phyloP scores from a whole-genome alignment of 2,797 vertebrate genomes.

The Caiman crocodilus region DNA sequence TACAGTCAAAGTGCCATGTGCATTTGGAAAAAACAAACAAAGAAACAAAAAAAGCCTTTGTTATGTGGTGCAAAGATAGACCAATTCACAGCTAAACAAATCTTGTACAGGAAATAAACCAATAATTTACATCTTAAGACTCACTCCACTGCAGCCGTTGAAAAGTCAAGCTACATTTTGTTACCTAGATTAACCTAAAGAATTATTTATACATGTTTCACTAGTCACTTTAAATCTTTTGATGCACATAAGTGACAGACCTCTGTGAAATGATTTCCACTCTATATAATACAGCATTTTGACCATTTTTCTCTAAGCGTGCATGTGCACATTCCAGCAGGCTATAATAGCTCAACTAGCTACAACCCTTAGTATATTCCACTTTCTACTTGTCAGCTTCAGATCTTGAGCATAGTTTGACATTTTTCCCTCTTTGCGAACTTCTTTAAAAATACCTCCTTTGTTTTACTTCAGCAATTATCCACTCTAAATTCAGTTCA shows the following conservation, averaged over 20 bases:
- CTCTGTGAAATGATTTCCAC: background rate
- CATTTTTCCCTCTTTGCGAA: background rate
- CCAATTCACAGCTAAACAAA: background rate
- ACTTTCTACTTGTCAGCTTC: constrained; percentile 23
- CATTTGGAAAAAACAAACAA: background rate
- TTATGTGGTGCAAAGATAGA: background rate
- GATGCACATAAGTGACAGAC: background rate
- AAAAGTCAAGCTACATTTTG: background rate
- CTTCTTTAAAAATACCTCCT: background rate
- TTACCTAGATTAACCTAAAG: background rate
- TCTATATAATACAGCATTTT: background rate
- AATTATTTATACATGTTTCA: background rate
- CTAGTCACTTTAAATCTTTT: background rate
- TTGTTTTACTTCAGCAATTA: background rate
- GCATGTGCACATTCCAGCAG: background rate
- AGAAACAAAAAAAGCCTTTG: background rate
- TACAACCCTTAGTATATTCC: background rate
- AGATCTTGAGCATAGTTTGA: constrained; percentile 29
- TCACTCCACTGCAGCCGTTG: background rate
- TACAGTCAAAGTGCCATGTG: background rate
- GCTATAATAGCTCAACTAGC: background rate
- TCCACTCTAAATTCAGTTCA: background rate
- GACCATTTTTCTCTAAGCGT: background rate
- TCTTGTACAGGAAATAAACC: background rate
- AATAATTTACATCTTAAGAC: background rate